Conservation (phyloP, 2,797 vertebrate genomes). For the Muscicapa striata region DNA sequence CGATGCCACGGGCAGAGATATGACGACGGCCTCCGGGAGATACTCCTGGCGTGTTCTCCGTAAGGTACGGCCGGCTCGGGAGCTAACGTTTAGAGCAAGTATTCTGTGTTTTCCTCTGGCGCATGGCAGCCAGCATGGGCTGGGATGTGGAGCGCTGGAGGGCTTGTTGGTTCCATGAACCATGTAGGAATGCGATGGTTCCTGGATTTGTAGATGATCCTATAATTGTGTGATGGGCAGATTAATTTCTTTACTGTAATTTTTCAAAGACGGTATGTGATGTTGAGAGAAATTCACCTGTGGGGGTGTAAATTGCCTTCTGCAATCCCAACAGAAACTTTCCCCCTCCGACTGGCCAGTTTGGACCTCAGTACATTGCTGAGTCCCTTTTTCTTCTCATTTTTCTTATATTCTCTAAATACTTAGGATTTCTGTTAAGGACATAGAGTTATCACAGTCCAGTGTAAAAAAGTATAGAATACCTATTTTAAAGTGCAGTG, state of each 20-base stretch:
- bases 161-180: not conserved
- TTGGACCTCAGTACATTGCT: not conserved
- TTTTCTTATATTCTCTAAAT: not conserved
- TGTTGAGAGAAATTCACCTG: not conserved
- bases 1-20: slow-evolving; percentile 56
- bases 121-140: not conserved
- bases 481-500: fast-evolving
- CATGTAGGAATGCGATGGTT: fast-evolving
- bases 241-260: not conserved
- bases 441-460: fast-evolving
- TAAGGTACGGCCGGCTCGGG: slow-evolving; percentile 4
- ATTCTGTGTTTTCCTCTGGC: not conserved
- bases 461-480: not conserved
- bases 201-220: not conserved
- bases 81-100: not conserved
- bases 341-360: not conserved
- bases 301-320: not conserved
- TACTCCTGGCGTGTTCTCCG: not conserved
- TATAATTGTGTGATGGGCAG: not conserved
- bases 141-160: not conserved
- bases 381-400: not conserved
- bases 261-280: fast-evolving
- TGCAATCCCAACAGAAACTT: not conserved
- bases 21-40: slow-evolving; percentile 45
- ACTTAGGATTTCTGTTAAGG: not conserved